These are phyloP conservation scores for Onychomys arenicola DNA, from an alignment of 2,797 vertebrate species.

Conservation along the genomic window DNA sequence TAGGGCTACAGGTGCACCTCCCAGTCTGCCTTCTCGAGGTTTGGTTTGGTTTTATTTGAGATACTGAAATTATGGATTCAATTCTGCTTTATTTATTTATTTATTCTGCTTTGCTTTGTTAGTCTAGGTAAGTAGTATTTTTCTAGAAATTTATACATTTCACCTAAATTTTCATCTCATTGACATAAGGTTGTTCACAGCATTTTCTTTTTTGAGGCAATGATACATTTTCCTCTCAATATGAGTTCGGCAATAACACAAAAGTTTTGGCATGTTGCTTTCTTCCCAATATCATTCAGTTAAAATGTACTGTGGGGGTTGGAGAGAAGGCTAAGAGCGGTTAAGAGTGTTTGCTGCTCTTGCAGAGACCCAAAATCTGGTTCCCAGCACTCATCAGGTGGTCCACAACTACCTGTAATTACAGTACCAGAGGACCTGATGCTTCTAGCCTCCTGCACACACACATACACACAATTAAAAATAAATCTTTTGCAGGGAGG, in stretches of 20 bases:
- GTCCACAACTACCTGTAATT: background rate
- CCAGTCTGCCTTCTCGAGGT: background rate
- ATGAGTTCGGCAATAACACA: background rate
- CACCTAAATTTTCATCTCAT: conserved; percentile 11
- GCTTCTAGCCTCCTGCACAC: background rate
- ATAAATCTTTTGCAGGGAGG: background rate
- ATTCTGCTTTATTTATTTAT: no score
- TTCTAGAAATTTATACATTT: conserved; percentile 18
- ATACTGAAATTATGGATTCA: background rate
- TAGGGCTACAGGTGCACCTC: background rate
- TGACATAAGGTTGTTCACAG: background rate
- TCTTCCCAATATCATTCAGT: background rate
- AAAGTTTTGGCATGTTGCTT: conserved; percentile 32
- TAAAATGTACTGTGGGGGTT: conserved; percentile 2
- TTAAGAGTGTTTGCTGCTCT: background rate
- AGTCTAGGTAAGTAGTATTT: background rate
- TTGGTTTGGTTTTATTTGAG: background rate
- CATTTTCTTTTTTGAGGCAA: conserved; percentile 43
- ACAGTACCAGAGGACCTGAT: background rate
- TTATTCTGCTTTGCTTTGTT: background rate
- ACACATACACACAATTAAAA: background rate
- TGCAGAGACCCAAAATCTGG: background rate
- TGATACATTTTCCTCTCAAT: background rate
- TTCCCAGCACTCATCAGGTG: background rate
- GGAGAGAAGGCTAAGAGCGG: background rate